phyloP scores from a whole-genome alignment of 2,113 vertebrate species.

The Thermophis baileyi region DNA sequence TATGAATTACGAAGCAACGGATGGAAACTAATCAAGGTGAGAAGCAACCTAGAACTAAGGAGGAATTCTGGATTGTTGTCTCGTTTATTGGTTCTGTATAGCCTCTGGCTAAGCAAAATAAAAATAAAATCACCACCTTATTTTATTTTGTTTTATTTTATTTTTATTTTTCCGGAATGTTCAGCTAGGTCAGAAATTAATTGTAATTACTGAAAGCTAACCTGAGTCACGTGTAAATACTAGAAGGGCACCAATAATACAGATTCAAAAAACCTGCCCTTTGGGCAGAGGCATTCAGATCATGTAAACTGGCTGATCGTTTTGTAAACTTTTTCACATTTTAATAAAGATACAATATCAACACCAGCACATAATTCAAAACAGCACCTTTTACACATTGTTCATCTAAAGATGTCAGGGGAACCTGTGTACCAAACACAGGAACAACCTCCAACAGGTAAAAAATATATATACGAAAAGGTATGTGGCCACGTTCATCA shows the following conservation, averaged over 20 bases:
- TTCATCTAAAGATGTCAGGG: neutral
- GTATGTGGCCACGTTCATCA: conserved; percentile 30
- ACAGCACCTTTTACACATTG: no score
- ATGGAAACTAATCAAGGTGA: no score
- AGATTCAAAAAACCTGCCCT: neutral
- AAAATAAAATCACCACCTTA: neutral
- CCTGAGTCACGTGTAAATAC: neutral
- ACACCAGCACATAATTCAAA: neutral
- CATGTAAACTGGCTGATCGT: neutral
- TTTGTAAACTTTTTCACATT: neutral
- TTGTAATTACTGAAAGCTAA: no score
- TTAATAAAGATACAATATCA: neutral
- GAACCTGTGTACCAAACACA: neutral
- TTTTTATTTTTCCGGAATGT: neutral
- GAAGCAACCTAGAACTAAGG: no score
- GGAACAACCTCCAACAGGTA: neutral
- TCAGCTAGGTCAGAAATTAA: neutral
- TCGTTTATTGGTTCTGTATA: neutral
- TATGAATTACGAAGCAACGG: neutral
- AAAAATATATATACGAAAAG: neutral
- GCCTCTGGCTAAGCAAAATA: neutral
- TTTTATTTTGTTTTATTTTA: neutral
- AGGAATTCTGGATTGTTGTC: no score
- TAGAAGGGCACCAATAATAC: neutral
- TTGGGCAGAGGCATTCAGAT: neutral